Percentiles rank a stretch among this genome's conserved stretches.
phyloP scores from a whole-genome alignment of 2,113 vertebrate genomes.

The Piprites chloris region DNA sequence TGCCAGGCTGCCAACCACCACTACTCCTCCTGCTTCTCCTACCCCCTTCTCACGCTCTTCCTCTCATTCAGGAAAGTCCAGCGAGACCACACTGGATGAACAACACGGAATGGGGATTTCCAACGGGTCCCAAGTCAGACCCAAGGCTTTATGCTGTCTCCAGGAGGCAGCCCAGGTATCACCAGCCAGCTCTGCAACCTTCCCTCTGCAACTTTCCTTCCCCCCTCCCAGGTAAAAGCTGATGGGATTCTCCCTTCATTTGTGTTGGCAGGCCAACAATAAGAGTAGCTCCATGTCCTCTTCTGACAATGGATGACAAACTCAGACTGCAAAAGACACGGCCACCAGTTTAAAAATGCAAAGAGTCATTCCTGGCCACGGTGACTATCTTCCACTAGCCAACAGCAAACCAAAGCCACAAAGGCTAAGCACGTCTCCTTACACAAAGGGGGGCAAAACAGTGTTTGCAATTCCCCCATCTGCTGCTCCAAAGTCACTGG shows the following conservation, averaged over 20 bases:
- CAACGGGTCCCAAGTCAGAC: background rate
- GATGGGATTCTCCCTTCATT: background rate
- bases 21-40: background rate
- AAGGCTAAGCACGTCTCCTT: background rate
- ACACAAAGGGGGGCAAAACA: background rate
- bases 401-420: background rate
- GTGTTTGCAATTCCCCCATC: background rate
- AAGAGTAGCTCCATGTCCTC: background rate
- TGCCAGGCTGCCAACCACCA: background rate
- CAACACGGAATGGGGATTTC: rapidly evolving
- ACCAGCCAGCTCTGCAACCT: background rate
- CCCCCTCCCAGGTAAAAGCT: background rate
- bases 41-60: background rate
- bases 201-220: background rate
- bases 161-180: background rate
- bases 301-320: background rate
- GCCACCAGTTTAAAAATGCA: background rate
- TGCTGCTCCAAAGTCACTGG: constrained; percentile 4
- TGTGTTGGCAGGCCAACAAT: background rate
- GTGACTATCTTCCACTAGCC: background rate
- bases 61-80: background rate
- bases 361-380: background rate
- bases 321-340: background rate
- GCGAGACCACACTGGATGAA: background rate
- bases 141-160: background rate